phyloP scores from a whole-genome alignment of 2,797 vertebrate species.

The Chiroxiphia lanceolata region DNA sequence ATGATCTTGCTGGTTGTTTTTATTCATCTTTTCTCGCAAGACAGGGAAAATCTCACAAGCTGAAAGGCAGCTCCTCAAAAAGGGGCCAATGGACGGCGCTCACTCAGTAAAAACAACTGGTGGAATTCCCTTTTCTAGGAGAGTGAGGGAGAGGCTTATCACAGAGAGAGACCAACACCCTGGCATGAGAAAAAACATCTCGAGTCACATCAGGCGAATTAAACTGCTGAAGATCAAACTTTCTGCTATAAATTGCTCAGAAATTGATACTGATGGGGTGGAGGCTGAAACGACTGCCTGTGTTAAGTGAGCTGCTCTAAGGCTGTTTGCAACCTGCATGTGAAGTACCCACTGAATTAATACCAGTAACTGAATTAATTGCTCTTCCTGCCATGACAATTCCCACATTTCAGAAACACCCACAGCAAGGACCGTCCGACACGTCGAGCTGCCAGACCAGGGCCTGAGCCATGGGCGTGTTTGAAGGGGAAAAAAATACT shows the following conservation, averaged over 20 bases:
- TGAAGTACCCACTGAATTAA: neutral
- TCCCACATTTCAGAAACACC: neutral
- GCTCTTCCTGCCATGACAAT: neutral
- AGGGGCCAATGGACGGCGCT: neutral
- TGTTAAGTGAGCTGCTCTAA: neutral
- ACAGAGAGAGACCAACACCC: neutral
- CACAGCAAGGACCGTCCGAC: neutral
- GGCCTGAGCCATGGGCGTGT: neutral
- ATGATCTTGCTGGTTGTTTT: neutral
- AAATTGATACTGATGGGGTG: neutral
- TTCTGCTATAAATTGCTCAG: neutral
- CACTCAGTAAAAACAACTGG: neutral
- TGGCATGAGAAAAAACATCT: neutral
- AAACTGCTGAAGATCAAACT: neutral
- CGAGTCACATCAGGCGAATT: rapidly evolving
- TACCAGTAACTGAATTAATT: neutral
- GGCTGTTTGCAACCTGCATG: rapidly evolving
- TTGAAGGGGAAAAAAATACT: neutral
- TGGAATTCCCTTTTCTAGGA: neutral
- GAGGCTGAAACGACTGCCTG: rapidly evolving
- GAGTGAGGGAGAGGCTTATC: neutral
- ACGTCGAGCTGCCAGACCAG: rapidly evolving
- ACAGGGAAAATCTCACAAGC: neutral
- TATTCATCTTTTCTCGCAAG: neutral
- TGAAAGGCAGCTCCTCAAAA: neutral